phyloP scores from a whole-genome alignment of 1,140 invertebrate species.

The Drosophila tsacasi region DNA sequence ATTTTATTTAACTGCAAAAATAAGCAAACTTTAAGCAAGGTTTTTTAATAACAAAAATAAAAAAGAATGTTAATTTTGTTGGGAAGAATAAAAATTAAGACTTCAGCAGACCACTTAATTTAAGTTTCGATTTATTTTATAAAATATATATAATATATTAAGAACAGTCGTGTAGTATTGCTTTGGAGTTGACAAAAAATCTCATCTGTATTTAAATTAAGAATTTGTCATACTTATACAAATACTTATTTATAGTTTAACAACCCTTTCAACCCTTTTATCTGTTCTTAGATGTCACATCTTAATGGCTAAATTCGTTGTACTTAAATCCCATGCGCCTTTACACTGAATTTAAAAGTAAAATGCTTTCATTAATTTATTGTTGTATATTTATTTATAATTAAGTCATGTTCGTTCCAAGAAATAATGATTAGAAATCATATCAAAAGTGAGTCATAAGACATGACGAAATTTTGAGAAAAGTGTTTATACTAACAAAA shows the following conservation, averaged over 20 bases:
- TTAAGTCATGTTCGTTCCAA: too few species aligned
- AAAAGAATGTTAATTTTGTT: neutral
- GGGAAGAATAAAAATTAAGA: accelerated
- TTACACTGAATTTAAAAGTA: neutral
- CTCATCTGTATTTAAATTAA: neutral
- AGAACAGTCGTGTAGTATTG: too few species aligned
- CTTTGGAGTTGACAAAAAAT: neutral
- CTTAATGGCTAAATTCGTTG: neutral
- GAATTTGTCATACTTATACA: neutral
- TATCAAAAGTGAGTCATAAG: neutral
- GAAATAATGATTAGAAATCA: neutral
- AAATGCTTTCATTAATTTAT: neutral
- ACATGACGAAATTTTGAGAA: neutral
- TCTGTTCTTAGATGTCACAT: neutral
- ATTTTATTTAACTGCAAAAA: conserved; percentile 7
- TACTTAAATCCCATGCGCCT: neutral
- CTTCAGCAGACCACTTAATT: neutral
- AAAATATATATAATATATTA: neutral
- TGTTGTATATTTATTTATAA: neutral
- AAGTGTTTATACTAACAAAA: neutral
- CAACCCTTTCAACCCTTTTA: neutral
- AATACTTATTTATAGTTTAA: neutral
- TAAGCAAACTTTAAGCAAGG: neutral
- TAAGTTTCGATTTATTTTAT: too few species aligned
- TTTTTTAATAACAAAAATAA: too few species aligned